Evolutionary conservation across 2,888 invertebrate genomes (phyloP).

Genomic region (Napeogenes sylphis): DNA sequence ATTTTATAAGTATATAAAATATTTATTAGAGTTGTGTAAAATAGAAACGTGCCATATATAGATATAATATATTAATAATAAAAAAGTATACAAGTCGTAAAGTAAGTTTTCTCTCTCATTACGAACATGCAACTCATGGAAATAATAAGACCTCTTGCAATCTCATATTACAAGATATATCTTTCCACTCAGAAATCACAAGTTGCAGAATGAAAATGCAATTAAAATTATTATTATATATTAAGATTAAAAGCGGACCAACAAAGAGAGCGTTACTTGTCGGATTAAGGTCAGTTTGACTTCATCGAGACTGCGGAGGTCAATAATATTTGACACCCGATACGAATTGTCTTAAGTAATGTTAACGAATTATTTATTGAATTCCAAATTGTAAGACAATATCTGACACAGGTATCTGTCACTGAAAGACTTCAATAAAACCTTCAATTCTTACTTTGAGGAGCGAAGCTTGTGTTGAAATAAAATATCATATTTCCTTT

Average conservation of each 20-base stretch:
- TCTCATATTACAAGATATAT: conserved; percentile 6
- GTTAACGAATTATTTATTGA: conserved; percentile 1
- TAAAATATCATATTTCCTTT: too few relatives aligned
- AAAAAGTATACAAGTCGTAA: neutral
- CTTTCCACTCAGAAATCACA: conserved; percentile 5
- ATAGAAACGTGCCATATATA: neutral
- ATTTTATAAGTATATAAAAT: too few relatives aligned
- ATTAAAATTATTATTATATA: conserved; percentile 2
- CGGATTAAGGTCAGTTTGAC: conserved; percentile 34
- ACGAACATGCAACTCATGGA: conserved; percentile 4
- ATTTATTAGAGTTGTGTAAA: too few relatives aligned
- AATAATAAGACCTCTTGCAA: conserved; percentile 4
- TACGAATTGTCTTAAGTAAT: neutral
- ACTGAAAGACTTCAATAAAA: neutral
- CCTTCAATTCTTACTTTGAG: too few relatives aligned
- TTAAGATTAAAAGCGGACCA: conserved; percentile 1
- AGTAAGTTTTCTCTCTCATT: conserved; percentile 3
- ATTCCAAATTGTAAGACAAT: neutral
- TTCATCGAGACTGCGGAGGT: conserved; percentile 27
- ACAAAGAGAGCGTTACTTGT: conserved; percentile 31
- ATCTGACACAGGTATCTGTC: neutral
- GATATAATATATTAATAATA: neutral
- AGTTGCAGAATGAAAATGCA: conserved; percentile 5
- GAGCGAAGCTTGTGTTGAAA: too few relatives aligned
- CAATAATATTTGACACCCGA: conserved; percentile 35